Evolutionary conservation across 2,113 vertebrate species (phyloP).

Genomic region (Bungarus multicinctus): DNA sequence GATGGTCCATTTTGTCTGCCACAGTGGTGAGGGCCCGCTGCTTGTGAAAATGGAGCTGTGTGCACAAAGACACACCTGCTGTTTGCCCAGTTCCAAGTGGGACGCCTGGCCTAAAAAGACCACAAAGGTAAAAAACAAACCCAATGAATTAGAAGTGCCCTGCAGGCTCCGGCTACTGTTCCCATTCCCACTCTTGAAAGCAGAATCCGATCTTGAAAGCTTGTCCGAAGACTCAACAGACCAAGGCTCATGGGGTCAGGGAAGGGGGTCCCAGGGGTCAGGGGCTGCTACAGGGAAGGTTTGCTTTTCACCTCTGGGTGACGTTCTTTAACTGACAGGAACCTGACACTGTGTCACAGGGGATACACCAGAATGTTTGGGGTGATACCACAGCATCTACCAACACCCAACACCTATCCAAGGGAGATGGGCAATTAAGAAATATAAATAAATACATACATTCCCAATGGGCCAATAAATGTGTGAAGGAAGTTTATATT

Average conservation of each 20-base stretch:
- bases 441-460: not conserved
- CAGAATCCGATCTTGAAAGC: not conserved
- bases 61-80: not conserved
- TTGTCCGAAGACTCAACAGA: not conserved
- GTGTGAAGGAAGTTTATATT: not conserved
- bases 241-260: not conserved
- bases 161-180: not conserved
- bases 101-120: not conserved
- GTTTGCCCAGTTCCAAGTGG: not conserved
- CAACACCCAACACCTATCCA: not conserved
- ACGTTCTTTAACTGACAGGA: not conserved
- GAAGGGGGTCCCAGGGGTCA: not conserved
- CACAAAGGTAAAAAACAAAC: not conserved
- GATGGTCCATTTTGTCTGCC: too few relatives aligned
- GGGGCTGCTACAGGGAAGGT: not conserved
- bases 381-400: not conserved
- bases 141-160: not conserved
- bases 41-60: too few relatives aligned
- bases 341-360: not conserved
- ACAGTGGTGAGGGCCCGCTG: too few relatives aligned
- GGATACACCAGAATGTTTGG: not conserved
- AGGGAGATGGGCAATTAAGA: not conserved
- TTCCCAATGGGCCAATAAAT: not conserved
- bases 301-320: not conserved
- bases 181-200: not conserved